These are phyloP conservation scores for Urosaurus nigricauda DNA, from an alignment of 2,797 vertebrate species.

Conservation along the genomic window DNA sequence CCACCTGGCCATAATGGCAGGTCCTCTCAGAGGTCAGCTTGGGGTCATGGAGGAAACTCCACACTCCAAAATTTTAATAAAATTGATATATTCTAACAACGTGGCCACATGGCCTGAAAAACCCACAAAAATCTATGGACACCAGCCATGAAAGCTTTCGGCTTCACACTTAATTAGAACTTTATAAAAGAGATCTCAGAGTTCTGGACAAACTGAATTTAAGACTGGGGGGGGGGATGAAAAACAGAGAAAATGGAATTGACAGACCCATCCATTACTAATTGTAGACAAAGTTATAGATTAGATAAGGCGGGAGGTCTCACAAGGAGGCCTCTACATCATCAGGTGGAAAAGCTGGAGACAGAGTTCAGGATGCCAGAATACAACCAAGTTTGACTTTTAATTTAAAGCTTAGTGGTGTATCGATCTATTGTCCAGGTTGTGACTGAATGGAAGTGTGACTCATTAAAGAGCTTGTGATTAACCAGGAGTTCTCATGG, in stretches of 20 bases:
- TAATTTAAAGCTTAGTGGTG: conserved; percentile 41
- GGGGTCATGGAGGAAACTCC: no score
- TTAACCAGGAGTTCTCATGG: conserved; percentile 26
- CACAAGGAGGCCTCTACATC: background rate
- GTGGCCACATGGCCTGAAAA: no score
- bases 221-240: background rate
- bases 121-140: no score
- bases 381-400: conserved; percentile 29
- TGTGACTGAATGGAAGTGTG: conserved; percentile 41
- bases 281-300: background rate
- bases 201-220: background rate
- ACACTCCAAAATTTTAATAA: no score
- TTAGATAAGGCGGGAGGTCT: background rate
- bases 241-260: background rate
- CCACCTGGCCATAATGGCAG: no score
- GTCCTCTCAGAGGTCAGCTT: no score
- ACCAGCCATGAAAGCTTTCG: no score
- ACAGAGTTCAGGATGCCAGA: background rate
- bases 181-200: no score
- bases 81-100: no score
- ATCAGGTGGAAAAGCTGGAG: background rate
- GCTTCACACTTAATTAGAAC: no score
- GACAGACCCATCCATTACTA: background rate
- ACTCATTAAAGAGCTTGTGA: conserved; percentile 35
- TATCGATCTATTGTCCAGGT: conserved; percentile 14